phyloP scores from a whole-genome alignment of 2,888 invertebrate species.

The Serripes groenlandicus region DNA sequence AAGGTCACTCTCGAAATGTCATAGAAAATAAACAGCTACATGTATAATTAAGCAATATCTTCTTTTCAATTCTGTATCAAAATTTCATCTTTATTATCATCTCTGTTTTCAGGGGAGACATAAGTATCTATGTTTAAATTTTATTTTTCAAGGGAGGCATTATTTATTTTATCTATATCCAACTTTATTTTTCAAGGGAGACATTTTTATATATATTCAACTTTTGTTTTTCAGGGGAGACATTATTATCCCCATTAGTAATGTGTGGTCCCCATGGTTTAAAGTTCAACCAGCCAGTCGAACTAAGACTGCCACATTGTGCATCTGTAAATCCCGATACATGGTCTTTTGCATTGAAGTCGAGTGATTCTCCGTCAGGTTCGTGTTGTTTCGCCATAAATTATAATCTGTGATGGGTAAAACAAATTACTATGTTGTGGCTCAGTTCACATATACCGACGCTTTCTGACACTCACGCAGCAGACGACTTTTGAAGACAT shows the following conservation, averaged over 20 bases:
- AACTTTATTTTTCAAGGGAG: not conserved
- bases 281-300: conserved; percentile 95
- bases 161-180: too few relatives aligned
- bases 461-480: not conserved
- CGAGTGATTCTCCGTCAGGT: conserved; percentile 85
- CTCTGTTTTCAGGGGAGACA: not conserved
- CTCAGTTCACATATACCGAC: not conserved
- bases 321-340: conserved; percentile 87
- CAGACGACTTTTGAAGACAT: not conserved
- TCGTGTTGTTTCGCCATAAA: too few relatives aligned
- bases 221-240: conserved; percentile 91
- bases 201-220: not conserved
- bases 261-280: conserved; percentile 98
- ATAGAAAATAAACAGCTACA: too few relatives aligned
- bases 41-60: too few relatives aligned
- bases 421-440: not conserved
- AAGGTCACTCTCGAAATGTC: too few relatives aligned
- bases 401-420: too few relatives aligned
- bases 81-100: too few relatives aligned
- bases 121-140: not conserved
- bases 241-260: conserved; percentile 96
- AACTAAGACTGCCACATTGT: conserved; percentile 94
- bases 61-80: too few relatives aligned
- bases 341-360: conserved; percentile 88
- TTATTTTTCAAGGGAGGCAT: not conserved